Evolutionary conservation across 2,113 vertebrate species (phyloP), one percentile per base, ranked within the genome.

Genomic region (Scatophagus argus): DNA sequence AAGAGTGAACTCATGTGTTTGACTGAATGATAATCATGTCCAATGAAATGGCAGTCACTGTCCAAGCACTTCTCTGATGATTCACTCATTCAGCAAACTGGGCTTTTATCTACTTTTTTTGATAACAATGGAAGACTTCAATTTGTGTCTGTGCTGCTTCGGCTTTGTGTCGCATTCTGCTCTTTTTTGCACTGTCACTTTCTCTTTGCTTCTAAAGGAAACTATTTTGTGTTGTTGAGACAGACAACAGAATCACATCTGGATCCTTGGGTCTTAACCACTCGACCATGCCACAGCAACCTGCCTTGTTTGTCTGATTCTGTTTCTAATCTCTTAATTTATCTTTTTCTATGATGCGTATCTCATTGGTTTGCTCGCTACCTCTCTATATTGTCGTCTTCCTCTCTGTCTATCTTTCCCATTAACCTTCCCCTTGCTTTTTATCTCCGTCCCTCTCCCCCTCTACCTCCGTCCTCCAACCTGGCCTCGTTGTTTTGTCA

Each of bases 401-500:
- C 31, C 25, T 66, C 61, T 51, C 71, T 31, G 27, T 32, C 81
- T 74, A 19, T 77, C 72, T 79, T 66, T 78, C 32, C 52, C 61
- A 84, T 88, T 85, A 82, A 74, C 74, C 41, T 81, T 77, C 78
- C 74, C 74, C 25, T 51, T 65, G 19, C 46, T 70, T 86, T 72
- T 70, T 70, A 46, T 68, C 49, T 84, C 38, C 0, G 29, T 13
- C 51, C 63, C 29, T 14, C 46, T 17, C 9, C 16, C 67, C 34
- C 43, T 19, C 46, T 36, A n/a, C n/a, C 39, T 12, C 61, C 8
- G 68, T 86, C 81, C 86, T 82, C 87, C 83, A 77, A 25, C 31
- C 41, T 63, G 66, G 81, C 78, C 80, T 86, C 32, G 38, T 55
- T 81, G 82, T 87, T 86, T 83, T 85, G 87, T 88, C 86, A 75